A percentile compares a stretch with the other conserved stretches of the same genome.
These are phyloP conservation scores for Gryllus bimaculatus DNA, from an alignment of 1,140 invertebrate genomes.

Conservation along the genomic window DNA sequence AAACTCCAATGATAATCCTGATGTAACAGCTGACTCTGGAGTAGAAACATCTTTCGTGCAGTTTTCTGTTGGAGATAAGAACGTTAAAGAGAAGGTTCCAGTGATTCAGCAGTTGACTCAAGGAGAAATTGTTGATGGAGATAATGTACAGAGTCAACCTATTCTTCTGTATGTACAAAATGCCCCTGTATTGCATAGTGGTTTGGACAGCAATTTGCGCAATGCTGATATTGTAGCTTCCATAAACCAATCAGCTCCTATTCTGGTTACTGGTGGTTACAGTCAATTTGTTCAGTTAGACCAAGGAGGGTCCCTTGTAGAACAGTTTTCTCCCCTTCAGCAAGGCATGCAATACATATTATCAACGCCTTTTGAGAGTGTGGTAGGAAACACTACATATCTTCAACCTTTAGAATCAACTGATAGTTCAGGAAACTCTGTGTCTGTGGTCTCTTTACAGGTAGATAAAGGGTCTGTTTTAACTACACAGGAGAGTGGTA, in stretches of 20 bases:
- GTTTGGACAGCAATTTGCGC: slow-evolving; percentile 7
- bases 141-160: slow-evolving; percentile 3
- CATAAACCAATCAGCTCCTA: slow-evolving; percentile 6
- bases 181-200: background rate
- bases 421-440: background rate
- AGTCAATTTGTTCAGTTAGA: slow-evolving; percentile 12
- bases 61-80: background rate
- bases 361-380: slow-evolving; percentile 8
- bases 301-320: background rate
- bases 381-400: slow-evolving; percentile 8
- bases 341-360: slow-evolving; percentile 11
- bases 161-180: slow-evolving; percentile 17
- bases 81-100: background rate
- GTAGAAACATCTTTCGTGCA: background rate
- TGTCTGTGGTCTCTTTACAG: background rate
- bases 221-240: slow-evolving; percentile 17
- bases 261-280: slow-evolving; percentile 12
- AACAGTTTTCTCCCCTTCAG: background rate
- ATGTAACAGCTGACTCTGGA: background rate
- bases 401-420: slow-evolving; percentile 2
- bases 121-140: background rate
- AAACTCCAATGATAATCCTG: background rate
- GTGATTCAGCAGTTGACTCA: background rate
- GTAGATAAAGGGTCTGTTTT: background rate
- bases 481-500: background rate